These are phyloP conservation scores for Drosophila quasianomalipes DNA, from an alignment of 2,888 invertebrate species.

Conservation along the genomic window DNA sequence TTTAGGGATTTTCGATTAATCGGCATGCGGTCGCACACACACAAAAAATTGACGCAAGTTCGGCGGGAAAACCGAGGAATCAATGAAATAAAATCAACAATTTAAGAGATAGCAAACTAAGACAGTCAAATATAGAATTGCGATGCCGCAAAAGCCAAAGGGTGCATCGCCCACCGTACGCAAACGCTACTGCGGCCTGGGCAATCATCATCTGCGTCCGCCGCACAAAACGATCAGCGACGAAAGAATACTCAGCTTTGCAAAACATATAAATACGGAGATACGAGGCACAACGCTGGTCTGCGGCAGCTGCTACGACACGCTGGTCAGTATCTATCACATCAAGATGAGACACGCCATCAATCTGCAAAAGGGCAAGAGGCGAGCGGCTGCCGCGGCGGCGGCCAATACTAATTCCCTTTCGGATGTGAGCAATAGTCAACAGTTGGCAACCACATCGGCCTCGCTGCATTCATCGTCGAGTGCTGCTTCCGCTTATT, in stretches of 20 bases:
- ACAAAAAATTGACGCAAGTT: not conserved
- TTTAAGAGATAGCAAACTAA: slow-evolving; percentile 3
- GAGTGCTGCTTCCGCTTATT: not conserved
- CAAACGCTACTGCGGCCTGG: slow-evolving; percentile 46
- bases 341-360: slow-evolving; percentile 45
- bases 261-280: slow-evolving; percentile 45
- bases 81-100: not conserved
- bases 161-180: not conserved
- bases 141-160: slow-evolving; percentile 23
- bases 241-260: slow-evolving; percentile 45
- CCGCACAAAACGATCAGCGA: slow-evolving; percentile 44
- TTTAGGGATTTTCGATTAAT: not conserved
- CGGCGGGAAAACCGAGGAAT: slow-evolving; percentile 28
- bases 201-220: slow-evolving; percentile 29
- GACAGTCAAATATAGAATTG: not conserved
- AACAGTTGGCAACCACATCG: not conserved
- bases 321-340: slow-evolving; percentile 38
- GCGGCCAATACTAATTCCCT: slow-evolving; percentile 33
- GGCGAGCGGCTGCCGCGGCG: not conserved
- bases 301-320: slow-evolving; percentile 51
- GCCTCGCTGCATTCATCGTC: not conserved
- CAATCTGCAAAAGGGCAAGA: not conserved
- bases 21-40: not conserved
- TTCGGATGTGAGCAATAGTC: slow-evolving; percentile 54
- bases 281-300: slow-evolving; percentile 41